Evolutionary conservation across 2,113 vertebrate species (phyloP).

Genomic region (Neogobius melanostomus): DNA sequence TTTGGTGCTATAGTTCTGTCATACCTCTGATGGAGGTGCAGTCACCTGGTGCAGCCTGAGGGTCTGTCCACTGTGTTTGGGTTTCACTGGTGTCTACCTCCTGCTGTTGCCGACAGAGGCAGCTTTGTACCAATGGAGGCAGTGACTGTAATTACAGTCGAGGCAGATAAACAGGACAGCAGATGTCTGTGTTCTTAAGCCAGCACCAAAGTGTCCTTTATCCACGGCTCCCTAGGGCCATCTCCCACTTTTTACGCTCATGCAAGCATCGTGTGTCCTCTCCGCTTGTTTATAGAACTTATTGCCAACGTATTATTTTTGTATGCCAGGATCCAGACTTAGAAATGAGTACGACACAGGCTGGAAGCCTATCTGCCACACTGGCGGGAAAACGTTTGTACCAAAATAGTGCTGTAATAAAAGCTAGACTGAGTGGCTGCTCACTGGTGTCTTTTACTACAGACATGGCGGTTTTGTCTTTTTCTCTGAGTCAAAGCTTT

Average conservation of each 20-base stretch:
- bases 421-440: constrained; percentile 1
- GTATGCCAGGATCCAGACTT: neutral
- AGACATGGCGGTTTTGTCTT: constrained; percentile 1
- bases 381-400: constrained; percentile 3
- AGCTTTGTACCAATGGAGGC: constrained; percentile 52
- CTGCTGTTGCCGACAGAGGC: constrained; percentile 47
- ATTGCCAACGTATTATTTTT: constrained; percentile 19
- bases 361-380: constrained; percentile 10
- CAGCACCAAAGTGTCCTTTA: constrained; percentile 56
- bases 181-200: constrained; percentile 55
- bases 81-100: constrained; percentile 5
- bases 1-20: constrained; percentile 14
- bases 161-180: constrained; percentile 58
- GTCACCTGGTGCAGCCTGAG: constrained; percentile 9
- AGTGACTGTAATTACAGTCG: constrained; percentile 53
- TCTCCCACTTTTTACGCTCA: constrained; percentile 13
- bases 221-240: constrained; percentile 39
- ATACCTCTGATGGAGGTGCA: constrained; percentile 45
- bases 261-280: neutral
- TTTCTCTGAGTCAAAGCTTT: constrained; percentile 7
- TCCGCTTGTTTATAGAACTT: constrained; percentile 3
- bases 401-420: constrained; percentile 8
- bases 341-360: constrained; percentile 5
- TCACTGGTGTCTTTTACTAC: neutral
- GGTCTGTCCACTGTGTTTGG: constrained; percentile 21